Conservation (phyloP, 2,113 vertebrate genomes). For the Potamarius usumacintae region DNA sequence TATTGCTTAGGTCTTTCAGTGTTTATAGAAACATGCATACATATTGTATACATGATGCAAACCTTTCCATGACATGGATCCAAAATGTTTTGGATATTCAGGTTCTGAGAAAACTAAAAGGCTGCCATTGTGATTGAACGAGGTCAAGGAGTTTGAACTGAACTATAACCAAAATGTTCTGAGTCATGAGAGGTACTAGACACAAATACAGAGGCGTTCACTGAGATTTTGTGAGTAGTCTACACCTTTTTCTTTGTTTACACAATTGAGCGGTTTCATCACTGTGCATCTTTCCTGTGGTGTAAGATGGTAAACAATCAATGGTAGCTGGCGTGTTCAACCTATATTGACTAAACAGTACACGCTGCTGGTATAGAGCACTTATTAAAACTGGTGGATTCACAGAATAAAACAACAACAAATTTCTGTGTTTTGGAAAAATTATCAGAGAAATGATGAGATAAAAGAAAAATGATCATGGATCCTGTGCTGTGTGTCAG, state of each 20-base stretch:
- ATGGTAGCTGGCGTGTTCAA: neutral
- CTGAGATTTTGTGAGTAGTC: neutral
- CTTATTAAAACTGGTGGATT: neutral
- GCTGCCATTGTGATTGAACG: neutral
- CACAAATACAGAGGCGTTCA: neutral
- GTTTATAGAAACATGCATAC: neutral
- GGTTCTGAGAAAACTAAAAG: neutral
- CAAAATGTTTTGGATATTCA: neutral
- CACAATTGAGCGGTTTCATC: conserved; percentile 19
- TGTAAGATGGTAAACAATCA: conserved; percentile 19
- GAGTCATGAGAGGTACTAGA: neutral
- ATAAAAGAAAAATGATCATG: too few relatives aligned
- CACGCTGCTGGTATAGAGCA: neutral
- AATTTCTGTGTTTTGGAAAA: too few relatives aligned
- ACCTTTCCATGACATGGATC: neutral
- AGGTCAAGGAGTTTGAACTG: conserved; percentile 16
- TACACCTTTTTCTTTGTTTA: neutral
- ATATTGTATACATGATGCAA: neutral
- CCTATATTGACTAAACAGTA: conserved; percentile 13
- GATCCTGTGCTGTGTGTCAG: too few relatives aligned
- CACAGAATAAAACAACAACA: too few relatives aligned
- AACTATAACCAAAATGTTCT: neutral
- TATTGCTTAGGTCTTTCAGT: neutral
- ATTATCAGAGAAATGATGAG: too few relatives aligned
- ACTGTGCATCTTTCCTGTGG: neutral